Percentiles rank a stretch among this genome's conserved stretches.
Conservation (phyloP, 2,113 vertebrate species). For the Chaetops frenatus region DNA sequence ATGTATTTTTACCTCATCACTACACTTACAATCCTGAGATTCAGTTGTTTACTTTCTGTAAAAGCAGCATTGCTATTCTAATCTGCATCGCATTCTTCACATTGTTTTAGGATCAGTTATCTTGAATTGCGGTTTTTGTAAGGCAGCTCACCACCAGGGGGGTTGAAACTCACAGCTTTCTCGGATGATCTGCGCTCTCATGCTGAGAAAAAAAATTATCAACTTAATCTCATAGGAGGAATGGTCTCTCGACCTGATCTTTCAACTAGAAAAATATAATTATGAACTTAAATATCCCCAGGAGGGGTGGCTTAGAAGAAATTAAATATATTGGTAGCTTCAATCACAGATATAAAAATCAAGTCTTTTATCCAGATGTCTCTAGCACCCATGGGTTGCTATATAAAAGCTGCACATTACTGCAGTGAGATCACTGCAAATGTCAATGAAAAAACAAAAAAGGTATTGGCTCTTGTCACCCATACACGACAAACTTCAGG, state of each 20-base stretch:
- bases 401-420: neutral
- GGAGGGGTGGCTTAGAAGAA: neutral
- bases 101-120: constrained; percentile 65
- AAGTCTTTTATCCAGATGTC: neutral
- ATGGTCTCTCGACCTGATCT: neutral
- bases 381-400: neutral
- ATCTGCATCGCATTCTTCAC: neutral
- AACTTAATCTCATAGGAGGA: constrained; percentile 8
- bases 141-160: neutral
- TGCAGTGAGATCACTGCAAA: neutral
- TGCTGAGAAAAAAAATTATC: neutral
- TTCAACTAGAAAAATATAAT: neutral
- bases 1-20: neutral
- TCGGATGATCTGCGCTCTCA: neutral
- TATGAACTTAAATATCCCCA: neutral
- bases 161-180: neutral
- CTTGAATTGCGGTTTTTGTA: constrained; percentile 11
- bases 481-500: neutral
- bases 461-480: neutral
- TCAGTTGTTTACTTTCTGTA: neutral
- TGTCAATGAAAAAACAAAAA: neutral
- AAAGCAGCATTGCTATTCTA: neutral
- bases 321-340: neutral
- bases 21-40: neutral
- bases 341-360: neutral